Percentiles rank a stretch among this genome's conserved stretches.
Conservation (phyloP, 1,140 invertebrate genomes). For the Pseudomyrmex pallidus region DNA sequence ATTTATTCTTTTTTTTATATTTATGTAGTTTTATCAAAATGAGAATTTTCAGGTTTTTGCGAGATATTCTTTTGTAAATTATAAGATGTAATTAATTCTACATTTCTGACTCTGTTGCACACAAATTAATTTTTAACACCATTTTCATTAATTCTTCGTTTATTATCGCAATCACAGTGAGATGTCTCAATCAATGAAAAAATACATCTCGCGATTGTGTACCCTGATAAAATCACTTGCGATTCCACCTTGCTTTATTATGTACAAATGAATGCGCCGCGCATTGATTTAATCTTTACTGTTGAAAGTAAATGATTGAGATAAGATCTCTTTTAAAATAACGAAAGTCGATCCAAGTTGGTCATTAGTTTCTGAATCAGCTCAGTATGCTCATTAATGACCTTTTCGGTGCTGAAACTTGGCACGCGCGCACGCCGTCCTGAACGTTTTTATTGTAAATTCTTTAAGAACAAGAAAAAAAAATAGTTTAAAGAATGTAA, state of each 20-base stretch:
- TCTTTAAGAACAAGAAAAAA: background rate
- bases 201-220: constrained; percentile 51
- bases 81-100: too few species aligned
- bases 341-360: constrained; percentile 48
- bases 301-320: constrained; percentile 49
- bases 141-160: background rate
- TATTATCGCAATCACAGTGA: constrained; percentile 45
- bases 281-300: constrained; percentile 58
- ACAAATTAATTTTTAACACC: background rate
- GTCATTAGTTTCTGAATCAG: constrained; percentile 56
- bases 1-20: too few species aligned
- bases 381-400: constrained; percentile 51
- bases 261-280: constrained; percentile 40
- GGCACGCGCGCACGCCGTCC: constrained; percentile 35
- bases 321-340: constrained; percentile 41
- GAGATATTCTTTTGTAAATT: too few species aligned
- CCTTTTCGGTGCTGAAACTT: background rate
- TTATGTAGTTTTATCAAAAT: too few species aligned
- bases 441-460: constrained; percentile 49
- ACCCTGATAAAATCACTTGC: constrained; percentile 51
- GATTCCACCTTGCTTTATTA: constrained; percentile 44
- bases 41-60: too few species aligned
- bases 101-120: too few species aligned
- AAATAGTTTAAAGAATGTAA: too few species aligned
- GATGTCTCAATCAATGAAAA: constrained; percentile 60